Base-by-base conservation (phyloP, 2,113 vertebrate species). In the Caloenas nicobarica region DNA sequence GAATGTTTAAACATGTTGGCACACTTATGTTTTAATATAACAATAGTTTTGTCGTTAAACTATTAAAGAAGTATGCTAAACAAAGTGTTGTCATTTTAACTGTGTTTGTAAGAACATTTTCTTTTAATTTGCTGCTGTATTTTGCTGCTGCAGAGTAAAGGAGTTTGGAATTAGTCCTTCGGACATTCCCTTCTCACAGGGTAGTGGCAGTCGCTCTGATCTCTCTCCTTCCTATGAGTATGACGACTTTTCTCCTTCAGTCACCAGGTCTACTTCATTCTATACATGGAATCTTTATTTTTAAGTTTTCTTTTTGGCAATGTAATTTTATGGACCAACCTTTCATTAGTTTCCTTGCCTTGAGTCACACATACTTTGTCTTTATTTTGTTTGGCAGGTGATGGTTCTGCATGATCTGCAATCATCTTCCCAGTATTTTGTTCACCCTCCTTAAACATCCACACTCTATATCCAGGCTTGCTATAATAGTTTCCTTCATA, bases 101-200 rank as follows among this genome's bases (percentile, higher is more conserved):
- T 97, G 92, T 98, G 79, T 97, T 97, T 97, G 92, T 74, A 85
- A 98, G 96, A 97, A 80, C 97, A 93, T 98, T 97, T 98, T 98
- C 94, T 97, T 92, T 98, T 93, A 98, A 98, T 97, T 96, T 97
- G 96, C 97, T 97, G 92, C 97, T 98, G 84, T 98, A 97, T 97
- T 98, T 98, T 98, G 97, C 97, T 98, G 97, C 97, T 97, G 95
- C 98, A 99, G 99, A 98, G 99, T 99, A 94, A 99, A 99, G 98
- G 99, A 99, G 98, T 99, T 99, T 98, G 99, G 99, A 97, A 99
- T 99, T 97, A 99, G 99, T 98, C 99, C 99, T 74, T 99, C 99
- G 86, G 99, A 99, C 97, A 99, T 99, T 97, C 99, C 99, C 97
- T 99, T 99, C 98, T 98, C 98, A 89, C 99, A 99, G 98, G 98